Percentiles rank a stretch among this genome's conserved stretches.
Evolutionary conservation across 2,797 vertebrate genomes (phyloP).

Genomic region (Acipenser ruthenus): DNA sequence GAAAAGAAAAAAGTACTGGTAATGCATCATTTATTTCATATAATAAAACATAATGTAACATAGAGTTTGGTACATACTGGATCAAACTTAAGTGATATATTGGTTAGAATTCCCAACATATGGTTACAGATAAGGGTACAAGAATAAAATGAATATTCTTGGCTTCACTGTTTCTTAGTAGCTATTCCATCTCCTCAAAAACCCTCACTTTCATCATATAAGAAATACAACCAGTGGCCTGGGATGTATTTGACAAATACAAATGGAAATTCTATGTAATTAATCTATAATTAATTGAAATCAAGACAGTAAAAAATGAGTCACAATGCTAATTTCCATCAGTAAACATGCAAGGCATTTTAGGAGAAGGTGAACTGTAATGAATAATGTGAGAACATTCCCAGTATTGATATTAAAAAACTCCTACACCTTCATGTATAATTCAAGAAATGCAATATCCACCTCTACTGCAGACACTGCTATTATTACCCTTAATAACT

Average conservation of each 20-base stretch:
- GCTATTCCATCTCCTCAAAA: neutral
- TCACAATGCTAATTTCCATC: neutral
- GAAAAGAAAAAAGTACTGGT: no score
- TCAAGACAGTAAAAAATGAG: neutral
- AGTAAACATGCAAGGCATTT: neutral
- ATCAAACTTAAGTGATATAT: neutral
- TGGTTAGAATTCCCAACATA: neutral
- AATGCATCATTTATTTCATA: no score
- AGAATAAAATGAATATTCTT: no score
- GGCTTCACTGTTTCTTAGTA: no score
- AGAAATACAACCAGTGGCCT: neutral
- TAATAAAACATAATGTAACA: no score
- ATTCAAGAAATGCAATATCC: neutral
- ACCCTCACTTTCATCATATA: neutral
- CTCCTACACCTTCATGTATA: no score
- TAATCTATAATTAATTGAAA: neutral
- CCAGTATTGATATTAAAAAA: neutral
- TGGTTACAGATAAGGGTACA: no score
- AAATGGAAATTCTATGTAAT: neutral
- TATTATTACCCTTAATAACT: neutral
- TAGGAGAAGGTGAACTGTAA: neutral
- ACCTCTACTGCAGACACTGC: neutral
- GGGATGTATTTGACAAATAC: neutral
- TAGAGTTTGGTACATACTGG: no score
- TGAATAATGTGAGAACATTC: neutral